Evolutionary conservation across 2,797 vertebrate genomes (phyloP).

Genomic region (Rhinichthys osculus): DNA sequence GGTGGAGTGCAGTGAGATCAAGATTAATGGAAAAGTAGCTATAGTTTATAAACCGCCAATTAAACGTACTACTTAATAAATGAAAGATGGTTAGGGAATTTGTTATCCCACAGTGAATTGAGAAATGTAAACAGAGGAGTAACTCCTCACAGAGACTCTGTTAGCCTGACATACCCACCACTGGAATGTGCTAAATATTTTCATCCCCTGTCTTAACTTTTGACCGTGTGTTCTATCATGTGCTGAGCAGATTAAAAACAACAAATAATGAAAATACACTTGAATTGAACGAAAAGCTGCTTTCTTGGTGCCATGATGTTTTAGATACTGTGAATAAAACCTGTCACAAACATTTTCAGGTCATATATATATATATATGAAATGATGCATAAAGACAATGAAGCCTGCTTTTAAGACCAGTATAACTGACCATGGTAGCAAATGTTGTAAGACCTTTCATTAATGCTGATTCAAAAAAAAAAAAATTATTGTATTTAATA

Average conservation of each 20-base stretch:
- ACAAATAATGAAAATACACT: background rate
- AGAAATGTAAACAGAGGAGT: constrained; percentile 64
- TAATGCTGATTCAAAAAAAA: background rate
- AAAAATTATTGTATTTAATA: background rate
- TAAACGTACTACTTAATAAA: background rate
- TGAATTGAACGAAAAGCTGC: background rate
- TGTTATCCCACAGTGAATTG: constrained; percentile 62
- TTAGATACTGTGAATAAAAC: background rate
- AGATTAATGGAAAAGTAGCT: background rate
- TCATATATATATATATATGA: background rate
- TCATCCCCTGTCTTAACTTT: constrained; percentile 19
- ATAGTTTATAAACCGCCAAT: background rate
- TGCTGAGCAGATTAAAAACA: background rate
- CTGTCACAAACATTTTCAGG: background rate
- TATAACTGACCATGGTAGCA: background rate
- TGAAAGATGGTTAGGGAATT: constrained; percentile 34
- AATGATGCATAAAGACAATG: background rate
- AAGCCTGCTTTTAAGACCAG: background rate
- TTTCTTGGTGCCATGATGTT: background rate
- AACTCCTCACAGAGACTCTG: constrained; percentile 60
- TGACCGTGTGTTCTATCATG: constrained; percentile 6
- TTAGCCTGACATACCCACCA: constrained; percentile 33
- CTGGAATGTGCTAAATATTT: constrained; percentile 67
- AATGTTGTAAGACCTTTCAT: background rate
- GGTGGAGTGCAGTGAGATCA: background rate